A percentile compares a stretch with the other conserved stretches of the same genome.
These are phyloP conservation scores for Nymphicus hollandicus DNA, from an alignment of 2,113 vertebrate species.

Conservation along the genomic window DNA sequence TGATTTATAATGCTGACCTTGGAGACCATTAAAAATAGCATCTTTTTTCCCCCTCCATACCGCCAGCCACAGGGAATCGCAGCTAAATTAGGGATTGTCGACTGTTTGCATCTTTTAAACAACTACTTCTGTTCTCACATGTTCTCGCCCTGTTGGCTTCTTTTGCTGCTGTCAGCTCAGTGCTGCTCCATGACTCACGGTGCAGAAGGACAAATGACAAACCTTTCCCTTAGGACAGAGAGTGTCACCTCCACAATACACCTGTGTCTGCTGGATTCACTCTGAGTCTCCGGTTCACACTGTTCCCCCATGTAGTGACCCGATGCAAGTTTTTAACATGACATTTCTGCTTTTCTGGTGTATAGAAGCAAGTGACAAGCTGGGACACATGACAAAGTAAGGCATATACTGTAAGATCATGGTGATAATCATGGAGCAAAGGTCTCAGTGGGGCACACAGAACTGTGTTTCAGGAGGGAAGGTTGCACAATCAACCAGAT, in stretches of 20 bases:
- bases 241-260: neutral
- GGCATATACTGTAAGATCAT: neutral
- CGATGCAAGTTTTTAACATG: fast-evolving
- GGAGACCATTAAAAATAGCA: slow-evolving; percentile 19
- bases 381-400: neutral
- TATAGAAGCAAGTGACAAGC: neutral
- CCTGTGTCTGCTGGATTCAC: neutral
- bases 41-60: neutral
- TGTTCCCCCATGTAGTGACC: neutral
- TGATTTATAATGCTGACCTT: neutral
- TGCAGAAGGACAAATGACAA: neutral
- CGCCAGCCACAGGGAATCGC: slow-evolving; percentile 8
- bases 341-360: neutral
- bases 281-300: neutral
- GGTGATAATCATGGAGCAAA: neutral
- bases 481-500: slow-evolving; percentile 25
- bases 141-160: neutral
- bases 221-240: slow-evolving; percentile 3
- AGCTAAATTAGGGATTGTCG: neutral
- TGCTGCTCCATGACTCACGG: neutral
- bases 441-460: neutral
- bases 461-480: neutral
- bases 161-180: slow-evolving; percentile 33
- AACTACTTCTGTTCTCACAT: neutral
- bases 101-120: neutral